These are phyloP conservation scores for Phyllotreta striolata DNA, from an alignment of 2,888 invertebrate species.

Conservation along the genomic window DNA sequence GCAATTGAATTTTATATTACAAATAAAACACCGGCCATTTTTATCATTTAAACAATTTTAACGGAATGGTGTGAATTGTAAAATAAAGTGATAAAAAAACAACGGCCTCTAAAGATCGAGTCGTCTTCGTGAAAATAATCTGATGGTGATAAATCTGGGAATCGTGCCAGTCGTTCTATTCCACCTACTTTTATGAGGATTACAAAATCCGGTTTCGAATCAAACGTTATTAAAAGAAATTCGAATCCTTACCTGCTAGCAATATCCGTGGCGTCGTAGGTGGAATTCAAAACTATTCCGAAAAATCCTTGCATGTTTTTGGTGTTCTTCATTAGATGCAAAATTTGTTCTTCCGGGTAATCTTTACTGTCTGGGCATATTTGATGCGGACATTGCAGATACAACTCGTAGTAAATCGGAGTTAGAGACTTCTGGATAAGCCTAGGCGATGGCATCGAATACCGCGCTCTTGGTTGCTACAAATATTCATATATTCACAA, in stretches of 20 bases:
- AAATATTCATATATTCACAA: constrained; percentile 1
- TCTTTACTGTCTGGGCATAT: constrained; percentile 20
- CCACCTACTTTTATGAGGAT: background rate
- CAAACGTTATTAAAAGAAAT: background rate
- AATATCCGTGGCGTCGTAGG: constrained; percentile 14
- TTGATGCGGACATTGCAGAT: constrained; percentile 18
- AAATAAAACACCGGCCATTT: no score
- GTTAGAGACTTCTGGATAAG: constrained; percentile 6
- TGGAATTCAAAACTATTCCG: constrained; percentile 26
- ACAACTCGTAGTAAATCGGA: constrained; percentile 18
- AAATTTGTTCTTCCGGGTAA: constrained; percentile 28
- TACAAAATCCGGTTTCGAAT: background rate
- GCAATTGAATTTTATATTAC: no score
- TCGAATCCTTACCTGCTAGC: constrained; percentile 22
- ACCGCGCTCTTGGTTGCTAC: constrained; percentile 5
- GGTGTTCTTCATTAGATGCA: constrained; percentile 14
- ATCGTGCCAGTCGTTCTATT: no score
- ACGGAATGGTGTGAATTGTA: no score
- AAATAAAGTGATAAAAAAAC: no score
- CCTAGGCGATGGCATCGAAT: background rate
- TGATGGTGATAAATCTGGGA: no score
- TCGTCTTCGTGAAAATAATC: no score
- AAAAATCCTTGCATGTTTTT: constrained; percentile 23
- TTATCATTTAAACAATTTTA: no score
- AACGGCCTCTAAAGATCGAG: no score